Conservation (phyloP, 2,113 vertebrate species). For the Azemiops feae region DNA sequence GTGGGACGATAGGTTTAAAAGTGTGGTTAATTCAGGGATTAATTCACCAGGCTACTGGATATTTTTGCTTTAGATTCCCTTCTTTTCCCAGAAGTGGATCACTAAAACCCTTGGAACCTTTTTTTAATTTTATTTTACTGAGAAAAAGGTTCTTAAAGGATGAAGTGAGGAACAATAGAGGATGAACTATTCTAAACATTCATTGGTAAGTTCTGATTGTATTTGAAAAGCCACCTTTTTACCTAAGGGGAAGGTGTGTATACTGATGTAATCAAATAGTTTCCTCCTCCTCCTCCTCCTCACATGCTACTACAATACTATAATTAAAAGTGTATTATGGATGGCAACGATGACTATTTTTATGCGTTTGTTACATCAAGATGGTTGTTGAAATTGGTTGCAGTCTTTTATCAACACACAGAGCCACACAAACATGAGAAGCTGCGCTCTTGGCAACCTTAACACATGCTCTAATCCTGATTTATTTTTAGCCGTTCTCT, state of each 20-base stretch:
- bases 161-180: background rate
- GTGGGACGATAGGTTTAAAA: background rate
- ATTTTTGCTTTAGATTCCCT: background rate
- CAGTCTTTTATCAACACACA: background rate
- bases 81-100: background rate
- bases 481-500: background rate
- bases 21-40: background rate
- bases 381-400: background rate
- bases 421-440: background rate
- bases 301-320: background rate
- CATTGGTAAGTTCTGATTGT: conserved; percentile 5
- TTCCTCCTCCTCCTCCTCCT: too few species aligned
- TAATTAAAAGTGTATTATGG: background rate
- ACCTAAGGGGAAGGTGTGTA: conserved; percentile 3
- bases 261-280: background rate
- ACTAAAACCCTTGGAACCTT: background rate
- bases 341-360: background rate
- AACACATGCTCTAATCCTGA: background rate
- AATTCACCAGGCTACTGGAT: background rate
- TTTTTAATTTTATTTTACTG: background rate
- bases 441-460: background rate
- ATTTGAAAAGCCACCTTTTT: conserved; percentile 7
- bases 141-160: background rate
- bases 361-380: background rate
- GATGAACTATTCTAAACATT: background rate